Base-by-base conservation (phyloP, 2,888 invertebrate species). In the Tetragonula carbonaria region DNA sequence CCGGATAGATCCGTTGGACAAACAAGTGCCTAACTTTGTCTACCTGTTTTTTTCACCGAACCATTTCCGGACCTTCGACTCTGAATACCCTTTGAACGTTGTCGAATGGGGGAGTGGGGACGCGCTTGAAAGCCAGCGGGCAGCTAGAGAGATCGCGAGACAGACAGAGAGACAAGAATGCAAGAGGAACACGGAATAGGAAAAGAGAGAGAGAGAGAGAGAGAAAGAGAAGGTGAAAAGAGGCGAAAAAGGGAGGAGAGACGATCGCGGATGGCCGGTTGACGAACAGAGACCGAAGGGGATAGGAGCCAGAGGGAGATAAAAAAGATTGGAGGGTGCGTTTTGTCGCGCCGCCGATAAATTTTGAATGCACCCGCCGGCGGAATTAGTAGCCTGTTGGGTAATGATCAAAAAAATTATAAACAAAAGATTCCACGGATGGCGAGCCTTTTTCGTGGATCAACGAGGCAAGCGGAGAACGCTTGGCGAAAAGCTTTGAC, bases 341-440 rank as follows among this genome's bases (percentile, higher is more conserved):
- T 89, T 91, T 88, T 89, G 91, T 89, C 88, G 88, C 87, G 89
- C 84, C 87, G 87, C 87, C 88, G 88, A 92, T 92, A 93, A 93
- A 94, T 93, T 93, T 93, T 92, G 92, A 93, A 94, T 94, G 94
- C 94, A 93, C 92, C 91, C 91, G 90, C 90, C 89, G 87, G 80
- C 28, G 79, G 88, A 91, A 92, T 92, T 92, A 92, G 92, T 92
- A 92, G 93, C 91, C 92, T 92, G 92, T 93, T 88, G 89, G 92
- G 92, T 93, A 93, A 94, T 94, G 94, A 94, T 94, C 92, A 93
- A 94, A 94, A 94, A 94, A 93, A 90, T 94, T 93, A 94, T 94
- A 94, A 94, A 94, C 94, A 94, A 94, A 94, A 94, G 94, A 94
- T 94, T 94, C 94, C 94, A 94, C 94, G 94, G 94, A 94, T 94